Conservation (phyloP, 2,888 invertebrate species). For the Clostera curtula region DNA sequence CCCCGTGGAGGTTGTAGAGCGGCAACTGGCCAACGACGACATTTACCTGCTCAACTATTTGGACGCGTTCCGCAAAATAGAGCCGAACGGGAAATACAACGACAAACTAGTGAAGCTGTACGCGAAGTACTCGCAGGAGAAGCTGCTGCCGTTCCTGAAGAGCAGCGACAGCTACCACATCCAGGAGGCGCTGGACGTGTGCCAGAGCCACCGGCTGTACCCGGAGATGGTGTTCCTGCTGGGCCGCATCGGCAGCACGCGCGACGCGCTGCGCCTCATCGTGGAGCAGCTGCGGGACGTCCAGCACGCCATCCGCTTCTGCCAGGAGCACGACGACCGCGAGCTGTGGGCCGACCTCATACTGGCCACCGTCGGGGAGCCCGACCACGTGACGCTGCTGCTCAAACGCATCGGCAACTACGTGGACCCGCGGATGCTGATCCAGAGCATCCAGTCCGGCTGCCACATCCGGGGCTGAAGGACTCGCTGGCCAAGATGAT, state of each 20-base stretch:
- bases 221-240: slow-evolving; percentile 96
- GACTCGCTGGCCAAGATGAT: slow-evolving; percentile 95
- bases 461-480: slow-evolving; percentile 92
- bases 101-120: slow-evolving; percentile 91
- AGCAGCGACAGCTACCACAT: slow-evolving; percentile 95
- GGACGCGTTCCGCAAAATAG: slow-evolving; percentile 88
- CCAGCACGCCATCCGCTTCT: slow-evolving; percentile 95
- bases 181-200: slow-evolving; percentile 93
- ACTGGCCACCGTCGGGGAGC: slow-evolving; percentile 88
- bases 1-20: slow-evolving; percentile 86
- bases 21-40: slow-evolving; percentile 83
- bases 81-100: slow-evolving; percentile 87
- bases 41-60: slow-evolving; percentile 89
- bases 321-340: slow-evolving; percentile 95
- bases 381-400: slow-evolving; percentile 78
- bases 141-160: slow-evolving; percentile 90
- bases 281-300: slow-evolving; percentile 90
- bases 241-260: slow-evolving; percentile 90
- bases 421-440: slow-evolving; percentile 91
- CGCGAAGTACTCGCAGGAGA: slow-evolving; percentile 89
- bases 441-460: slow-evolving; percentile 88
- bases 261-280: slow-evolving; percentile 93
- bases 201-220: slow-evolving; percentile 85
- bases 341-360: slow-evolving; percentile 96
- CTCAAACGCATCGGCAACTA: slow-evolving; percentile 80